Base-by-base conservation (phyloP, 2,888 invertebrate species). In the Busseola fusca region DNA sequence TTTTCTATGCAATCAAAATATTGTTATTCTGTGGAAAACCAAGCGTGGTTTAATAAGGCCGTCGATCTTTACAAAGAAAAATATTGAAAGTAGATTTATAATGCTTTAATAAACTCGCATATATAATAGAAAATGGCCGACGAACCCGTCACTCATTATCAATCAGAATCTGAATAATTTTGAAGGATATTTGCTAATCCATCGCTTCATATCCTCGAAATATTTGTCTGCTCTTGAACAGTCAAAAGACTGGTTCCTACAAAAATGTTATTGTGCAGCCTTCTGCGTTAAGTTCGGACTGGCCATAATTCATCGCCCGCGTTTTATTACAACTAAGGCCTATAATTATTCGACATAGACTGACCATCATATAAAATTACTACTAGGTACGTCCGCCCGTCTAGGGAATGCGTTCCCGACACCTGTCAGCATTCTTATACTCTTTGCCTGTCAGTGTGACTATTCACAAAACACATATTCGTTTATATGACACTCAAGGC, bases 1-100 rank as follows among this genome's bases (percentile, higher is more conserved):
- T 74, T 74, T 60, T 60, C 18, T 34, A 2, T 56, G 54, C 40
- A 68, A 54, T 74, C 45, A 64, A 66, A 25, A 37, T 54, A 27
- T 50, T 59, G 58, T 52, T 74, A 59, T 54, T 67, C 42, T 30
- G 21, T 40, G 30, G 21, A 74, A 30, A 59, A 21, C n/a, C 34
- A 48, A 5, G 27, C 9, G 34, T 65, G 27, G 74, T 73, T 74
- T 58, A 52, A 52, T 67, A 74, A 45, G 14, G 37, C 30, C 50
- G 6, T 42, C 14, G 14, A n/a, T 25, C 7, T 27, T 57, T 21
- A 14, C 10, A 40, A 25, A 50, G 52, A 6, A 14, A 56, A 69
- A 27, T 69, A 37, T 27, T 45, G 9, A 37, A 59, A 42, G 16
- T 42, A 0, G 1, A 50, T 71, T 50, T 58, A 48, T 27, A n/a